These are phyloP conservation scores for Morinoia aosen DNA, from an alignment of 2,888 invertebrate genomes.

Conservation along the genomic window DNA sequence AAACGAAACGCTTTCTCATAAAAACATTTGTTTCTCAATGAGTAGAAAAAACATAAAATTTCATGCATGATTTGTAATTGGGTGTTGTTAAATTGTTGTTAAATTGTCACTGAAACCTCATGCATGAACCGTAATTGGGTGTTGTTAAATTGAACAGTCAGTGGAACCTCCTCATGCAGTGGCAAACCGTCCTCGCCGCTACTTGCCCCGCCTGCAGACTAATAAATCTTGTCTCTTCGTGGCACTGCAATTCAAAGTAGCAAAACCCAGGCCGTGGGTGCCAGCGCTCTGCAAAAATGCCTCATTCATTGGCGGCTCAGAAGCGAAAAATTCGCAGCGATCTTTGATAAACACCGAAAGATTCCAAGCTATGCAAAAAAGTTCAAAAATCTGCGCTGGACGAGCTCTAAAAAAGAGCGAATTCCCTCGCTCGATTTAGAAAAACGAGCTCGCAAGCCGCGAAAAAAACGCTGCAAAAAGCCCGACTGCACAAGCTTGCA, in stretches of 20 bases:
- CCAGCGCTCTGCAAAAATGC: not conserved
- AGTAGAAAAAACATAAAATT: no score
- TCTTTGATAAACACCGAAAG: not conserved
- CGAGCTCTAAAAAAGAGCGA: not conserved
- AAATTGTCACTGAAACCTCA: no score
- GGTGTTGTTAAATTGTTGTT: no score
- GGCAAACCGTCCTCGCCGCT: no score
- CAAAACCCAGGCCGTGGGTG: not conserved
- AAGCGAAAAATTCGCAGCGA: not conserved
- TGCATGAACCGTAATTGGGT: no score
- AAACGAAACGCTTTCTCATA: no score
- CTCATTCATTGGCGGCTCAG: not conserved
- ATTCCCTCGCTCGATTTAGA: not conserved
- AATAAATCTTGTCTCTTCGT: not conserved
- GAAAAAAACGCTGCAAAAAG: not conserved
- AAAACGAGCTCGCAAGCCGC: not conserved
- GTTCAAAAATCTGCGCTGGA: not conserved
- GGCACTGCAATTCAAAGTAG: not conserved
- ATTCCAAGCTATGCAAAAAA: not conserved
- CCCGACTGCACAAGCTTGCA: not conserved
- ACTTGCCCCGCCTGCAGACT: not conserved
- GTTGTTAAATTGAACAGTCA: no score
- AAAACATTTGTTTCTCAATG: no score
- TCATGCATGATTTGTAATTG: no score
- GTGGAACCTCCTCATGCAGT: no score